Base-by-base conservation (phyloP, 1,140 invertebrate genomes). In the Bombus consobrinus region DNA sequence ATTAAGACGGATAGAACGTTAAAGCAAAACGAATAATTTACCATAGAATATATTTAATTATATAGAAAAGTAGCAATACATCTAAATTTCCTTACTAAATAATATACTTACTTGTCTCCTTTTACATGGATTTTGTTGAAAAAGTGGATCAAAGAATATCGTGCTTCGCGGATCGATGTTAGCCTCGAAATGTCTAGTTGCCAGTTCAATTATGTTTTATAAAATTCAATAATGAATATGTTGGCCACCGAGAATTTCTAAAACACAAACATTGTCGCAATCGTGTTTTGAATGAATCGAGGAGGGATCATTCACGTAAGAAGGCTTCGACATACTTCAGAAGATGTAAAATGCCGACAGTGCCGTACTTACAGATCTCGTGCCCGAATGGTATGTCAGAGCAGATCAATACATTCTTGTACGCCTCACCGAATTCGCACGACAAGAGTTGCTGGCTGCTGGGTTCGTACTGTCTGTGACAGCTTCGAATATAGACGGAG, bases 341-440 rank as follows among this genome's bases (percentile, higher is more conserved):
- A 87, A 92, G 90, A 91, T 92, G 92, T 91, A 92, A 92, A 93
- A 94, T 92, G 87, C 91, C 92, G 89, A 92, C 93, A 93, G 92
- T 94, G 91, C 92, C 92, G 92, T 92, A 89, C 91, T 93, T 93
- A 92, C 91, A 85, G 91, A 90, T 89, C 91, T 90, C 90, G 90
- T 91, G 90, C 89, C 88, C 90, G 92, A 90, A 93, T 93, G 93
- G 91, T 92, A 94, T 94, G 93, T 94, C 93, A 93, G 88, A 72
- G 88, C 92, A 93, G 92, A 94, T 94, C 93, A 94, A 94, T 94
- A 94, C 92, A 94, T 94, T 94, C 93, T 94, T 94, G 91, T 92
- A 92, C 93, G 93, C 90, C 90, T 94, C 92, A 89, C 81, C 90
- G 91, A 93, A 91, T 93, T 92, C 90, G 89, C 90, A 89, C 90